Conservation (phyloP, 2,888 invertebrate species). For the Monopis laevigella region DNA sequence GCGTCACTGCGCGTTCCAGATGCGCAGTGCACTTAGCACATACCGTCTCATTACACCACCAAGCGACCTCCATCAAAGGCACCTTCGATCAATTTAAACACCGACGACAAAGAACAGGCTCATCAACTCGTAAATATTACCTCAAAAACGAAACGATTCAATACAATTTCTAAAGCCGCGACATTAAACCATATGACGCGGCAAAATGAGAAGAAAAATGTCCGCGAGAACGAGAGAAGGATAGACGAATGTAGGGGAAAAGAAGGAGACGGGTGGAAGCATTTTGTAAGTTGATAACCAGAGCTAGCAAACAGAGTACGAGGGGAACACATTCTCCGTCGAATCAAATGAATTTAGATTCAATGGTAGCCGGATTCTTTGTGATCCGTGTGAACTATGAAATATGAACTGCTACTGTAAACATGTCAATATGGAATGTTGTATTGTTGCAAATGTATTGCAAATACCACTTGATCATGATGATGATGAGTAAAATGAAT, state of each 20-base stretch:
- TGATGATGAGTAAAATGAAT: too few relatives aligned
- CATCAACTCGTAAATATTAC: not conserved
- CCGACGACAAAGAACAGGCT: slow-evolving; percentile 1
- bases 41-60: slow-evolving; percentile 47
- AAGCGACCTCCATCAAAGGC: slow-evolving; percentile 41
- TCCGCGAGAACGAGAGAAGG: slow-evolving; percentile 31
- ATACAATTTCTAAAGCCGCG: slow-evolving; percentile 5
- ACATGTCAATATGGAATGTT: too few relatives aligned
- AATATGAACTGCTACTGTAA: too few relatives aligned
- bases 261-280: slow-evolving; percentile 51
- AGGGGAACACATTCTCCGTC: slow-evolving; percentile 65
- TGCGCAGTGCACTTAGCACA: slow-evolving; percentile 46
- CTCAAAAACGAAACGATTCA: slow-evolving; percentile 1
- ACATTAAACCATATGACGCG: slow-evolving; percentile 45
- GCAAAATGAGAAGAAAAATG: slow-evolving; percentile 63
- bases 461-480: too few relatives aligned
- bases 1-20: slow-evolving; percentile 49
- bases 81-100: slow-evolving; percentile 39
- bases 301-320: slow-evolving; percentile 43
- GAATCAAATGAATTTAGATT: slow-evolving; percentile 63
- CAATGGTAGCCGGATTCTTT: slow-evolving; percentile 31
- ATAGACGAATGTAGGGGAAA: slow-evolving; percentile 41
- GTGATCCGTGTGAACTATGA: slow-evolving; percentile 1
- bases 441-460: too few relatives aligned
- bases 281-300: slow-evolving; percentile 67